Evolutionary conservation across 2,888 invertebrate species (phyloP), one percentile per base, ranked within the genome.

Genomic region (Dinocampus coccinellae): DNA sequence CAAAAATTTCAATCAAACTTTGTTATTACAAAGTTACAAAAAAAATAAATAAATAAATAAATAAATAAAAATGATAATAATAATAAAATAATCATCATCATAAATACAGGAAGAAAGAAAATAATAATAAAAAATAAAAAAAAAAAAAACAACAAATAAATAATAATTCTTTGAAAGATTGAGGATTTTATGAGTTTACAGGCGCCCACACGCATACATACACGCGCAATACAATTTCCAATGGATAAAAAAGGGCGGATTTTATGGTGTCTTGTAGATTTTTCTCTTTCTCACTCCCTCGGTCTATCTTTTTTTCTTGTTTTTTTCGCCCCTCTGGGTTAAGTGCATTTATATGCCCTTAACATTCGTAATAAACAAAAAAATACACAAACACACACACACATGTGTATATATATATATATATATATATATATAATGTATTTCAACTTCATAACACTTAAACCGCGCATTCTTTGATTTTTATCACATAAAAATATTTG

Each of bases 221-320:
- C 47, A 47, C 47, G 47, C 47, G 47, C 47, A 47, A 57, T 26
- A 66, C 58, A 70, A 67, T 72, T 64, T 72, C 47, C 58, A 16
- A 33, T 52, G 72, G 69, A 63, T 69, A 67, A 74, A 69, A 68
- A 66, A 36, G 47, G 33, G 20, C 33, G 24, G 13, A 52, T 29
- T 52, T 64, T 69, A 61, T 66, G 36, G 68, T n/a, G 16, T 29
- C 52, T 52, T 61, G 3, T 36, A 26, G 22, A 26, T 52, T 55
- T 57, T 57, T 63, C 62, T 66, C 22, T 2, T 55, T 71, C 10
- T 61, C 29, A 13, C 29, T 55, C 29, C 29, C 22, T 39, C 55
- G 16, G 36, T 57, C 47, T 69, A 33, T 29, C 29, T 47, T 7
- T n/a, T n/a, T n/a, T n/a, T n/a, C n/a, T n/a, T n/a, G n/a, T n/a